phyloP scores from a whole-genome alignment of 2,888 invertebrate species.

The Beris chalybata region DNA sequence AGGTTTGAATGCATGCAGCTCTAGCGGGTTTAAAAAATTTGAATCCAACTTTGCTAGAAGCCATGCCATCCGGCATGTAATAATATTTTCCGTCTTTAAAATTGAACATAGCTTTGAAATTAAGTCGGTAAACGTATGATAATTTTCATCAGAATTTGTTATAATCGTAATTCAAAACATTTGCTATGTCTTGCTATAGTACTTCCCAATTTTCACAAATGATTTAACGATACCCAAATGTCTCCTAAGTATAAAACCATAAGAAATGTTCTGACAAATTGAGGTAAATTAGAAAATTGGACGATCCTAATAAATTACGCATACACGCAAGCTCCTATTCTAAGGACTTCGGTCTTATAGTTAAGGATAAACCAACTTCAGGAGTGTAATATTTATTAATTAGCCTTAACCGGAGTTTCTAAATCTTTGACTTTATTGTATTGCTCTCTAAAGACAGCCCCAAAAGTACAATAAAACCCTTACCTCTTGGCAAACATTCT shows the following conservation, averaged over 20 bases:
- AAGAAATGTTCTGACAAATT: constrained; percentile 34
- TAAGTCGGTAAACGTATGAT: too few relatives aligned
- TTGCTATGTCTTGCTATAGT: neutral
- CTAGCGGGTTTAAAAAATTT: too few relatives aligned
- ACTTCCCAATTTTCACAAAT: constrained; percentile 18
- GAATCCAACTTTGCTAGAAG: too few relatives aligned
- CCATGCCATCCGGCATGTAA: too few relatives aligned
- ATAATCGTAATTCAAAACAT: too few relatives aligned
- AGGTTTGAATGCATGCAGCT: too few relatives aligned
- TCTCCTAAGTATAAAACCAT: constrained; percentile 20
- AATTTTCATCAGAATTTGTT: too few relatives aligned
- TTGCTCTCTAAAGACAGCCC: constrained; percentile 34
- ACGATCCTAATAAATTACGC: constrained; percentile 33
- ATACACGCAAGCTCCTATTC: neutral
- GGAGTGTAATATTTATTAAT: constrained; percentile 44
- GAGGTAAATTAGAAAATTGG: constrained; percentile 33
- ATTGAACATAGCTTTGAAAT: too few relatives aligned
- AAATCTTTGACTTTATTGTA: constrained; percentile 36
- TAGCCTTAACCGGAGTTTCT: constrained; percentile 36
- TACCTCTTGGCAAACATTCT: neutral
- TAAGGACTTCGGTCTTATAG: neutral
- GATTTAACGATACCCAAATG: constrained; percentile 27
- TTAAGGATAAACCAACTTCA: constrained; percentile 35
- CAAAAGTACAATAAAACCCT: constrained; percentile 26
- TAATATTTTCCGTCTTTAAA: too few relatives aligned